Conservation (phyloP, 2,888 invertebrate genomes). For the Acanthosepion lycidas region DNA sequence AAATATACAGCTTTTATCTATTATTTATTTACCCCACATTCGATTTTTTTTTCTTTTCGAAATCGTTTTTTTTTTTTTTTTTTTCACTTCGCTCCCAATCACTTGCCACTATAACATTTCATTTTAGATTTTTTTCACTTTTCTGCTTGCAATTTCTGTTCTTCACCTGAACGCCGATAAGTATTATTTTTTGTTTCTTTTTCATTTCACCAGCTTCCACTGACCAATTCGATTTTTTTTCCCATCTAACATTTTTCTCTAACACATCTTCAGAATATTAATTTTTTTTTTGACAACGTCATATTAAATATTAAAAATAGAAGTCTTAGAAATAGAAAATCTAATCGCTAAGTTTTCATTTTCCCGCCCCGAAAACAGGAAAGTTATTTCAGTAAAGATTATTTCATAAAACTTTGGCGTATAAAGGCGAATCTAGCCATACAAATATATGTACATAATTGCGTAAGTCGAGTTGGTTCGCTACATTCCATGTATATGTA, state of each 20-base stretch:
- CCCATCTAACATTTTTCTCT: neutral
- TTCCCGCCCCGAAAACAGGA: neutral
- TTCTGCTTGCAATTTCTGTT: neutral
- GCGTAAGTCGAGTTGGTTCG: neutral
- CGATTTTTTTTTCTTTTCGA: no score
- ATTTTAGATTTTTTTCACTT: neutral
- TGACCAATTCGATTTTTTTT: neutral
- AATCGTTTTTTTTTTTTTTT: no score
- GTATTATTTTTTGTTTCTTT: neutral
- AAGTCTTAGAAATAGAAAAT: neutral
- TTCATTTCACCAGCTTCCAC: neutral
- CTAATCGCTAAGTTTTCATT: neutral
- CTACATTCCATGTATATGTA: neutral
- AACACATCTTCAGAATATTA: neutral
- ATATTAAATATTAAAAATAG: constrained; percentile 21
- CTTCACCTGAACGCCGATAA: neutral
- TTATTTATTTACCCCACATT: no score
- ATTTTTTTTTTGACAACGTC: neutral
- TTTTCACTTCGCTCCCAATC: no score
- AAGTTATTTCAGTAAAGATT: constrained; percentile 33
- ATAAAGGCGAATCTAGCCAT: neutral
- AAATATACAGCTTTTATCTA: no score
- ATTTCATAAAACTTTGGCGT: neutral
- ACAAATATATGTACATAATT: neutral
- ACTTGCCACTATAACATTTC: neutral